Percentiles rank a stretch among this genome's conserved stretches.
Evolutionary conservation across 2,113 vertebrate species (phyloP).

Genomic region (Ivindomyrus marchei): DNA sequence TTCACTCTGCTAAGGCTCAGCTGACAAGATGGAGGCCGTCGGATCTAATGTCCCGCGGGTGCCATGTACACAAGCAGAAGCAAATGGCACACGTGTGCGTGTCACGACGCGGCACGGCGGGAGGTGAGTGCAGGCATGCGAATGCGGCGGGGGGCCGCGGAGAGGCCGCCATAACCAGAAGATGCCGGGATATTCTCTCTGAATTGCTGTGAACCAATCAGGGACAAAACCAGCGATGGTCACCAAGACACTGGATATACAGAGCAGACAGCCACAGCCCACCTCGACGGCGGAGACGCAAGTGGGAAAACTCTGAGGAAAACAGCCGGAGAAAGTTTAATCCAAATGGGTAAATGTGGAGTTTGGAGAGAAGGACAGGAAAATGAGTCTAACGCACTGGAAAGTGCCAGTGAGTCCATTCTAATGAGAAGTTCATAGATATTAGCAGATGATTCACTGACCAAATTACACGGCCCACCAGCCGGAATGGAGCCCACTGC

Average conservation of each 20-base stretch:
- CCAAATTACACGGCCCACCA: neutral
- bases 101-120: neutral
- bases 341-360: constrained; percentile 62
- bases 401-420: constrained; percentile 27
- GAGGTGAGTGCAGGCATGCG: neutral
- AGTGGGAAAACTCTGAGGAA: constrained; percentile 98
- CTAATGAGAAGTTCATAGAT: constrained; percentile 3
- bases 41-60: constrained; percentile 51
- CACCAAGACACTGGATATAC: constrained; percentile 60
- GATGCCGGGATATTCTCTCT: neutral
- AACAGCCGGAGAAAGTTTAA: constrained; percentile 98
- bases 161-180: neutral
- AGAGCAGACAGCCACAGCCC: constrained; percentile 91
- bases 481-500: neutral
- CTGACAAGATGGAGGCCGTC: constrained; percentile 57
- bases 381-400: constrained; percentile 54
- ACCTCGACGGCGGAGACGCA: constrained; percentile 69
- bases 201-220: neutral
- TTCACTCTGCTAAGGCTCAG: constrained; percentile 71
- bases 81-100: neutral
- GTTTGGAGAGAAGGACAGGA: constrained; percentile 44
- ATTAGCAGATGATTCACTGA: neutral
- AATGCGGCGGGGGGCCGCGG: neutral
- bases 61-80: constrained; percentile 42
- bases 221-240: constrained; percentile 40